Conservation (phyloP, 2,888 invertebrate genomes). For the Drosophila nigricruria region DNA sequence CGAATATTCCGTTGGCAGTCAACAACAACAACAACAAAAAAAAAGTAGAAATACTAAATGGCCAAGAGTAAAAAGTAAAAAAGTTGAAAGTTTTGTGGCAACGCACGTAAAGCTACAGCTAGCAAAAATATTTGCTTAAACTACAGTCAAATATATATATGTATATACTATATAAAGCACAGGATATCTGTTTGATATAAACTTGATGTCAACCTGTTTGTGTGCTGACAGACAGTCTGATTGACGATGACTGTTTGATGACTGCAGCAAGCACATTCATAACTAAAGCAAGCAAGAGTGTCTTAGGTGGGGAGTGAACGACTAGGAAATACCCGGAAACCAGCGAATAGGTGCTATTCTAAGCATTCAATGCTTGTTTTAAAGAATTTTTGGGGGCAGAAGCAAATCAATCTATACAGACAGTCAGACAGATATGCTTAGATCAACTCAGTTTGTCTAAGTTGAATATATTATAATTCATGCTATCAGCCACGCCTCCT, state of each 20-base stretch:
- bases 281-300: neutral
- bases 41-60: conserved; percentile 40
- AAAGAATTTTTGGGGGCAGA: too few species aligned
- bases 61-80: conserved; percentile 28
- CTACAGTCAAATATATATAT: conserved; percentile 2
- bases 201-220: neutral
- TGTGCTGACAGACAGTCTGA: neutral
- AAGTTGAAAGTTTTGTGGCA: conserved; percentile 38
- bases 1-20: conserved; percentile 65
- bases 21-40: too few species aligned
- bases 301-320: neutral
- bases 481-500: too few species aligned
- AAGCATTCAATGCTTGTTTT: too few species aligned
- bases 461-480: too few species aligned
- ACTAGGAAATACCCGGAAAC: neutral
- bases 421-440: too few species aligned
- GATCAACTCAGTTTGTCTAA: too few species aligned
- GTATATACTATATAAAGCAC: neutral
- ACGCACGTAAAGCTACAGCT: conserved; percentile 9
- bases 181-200: neutral
- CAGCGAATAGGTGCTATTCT: too few species aligned
- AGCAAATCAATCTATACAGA: too few species aligned
- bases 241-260: neutral
- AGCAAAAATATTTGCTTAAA: conserved; percentile 17
- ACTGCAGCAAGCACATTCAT: neutral